phyloP scores from a whole-genome alignment of 2,113 vertebrate species.

The Alces alces region DNA sequence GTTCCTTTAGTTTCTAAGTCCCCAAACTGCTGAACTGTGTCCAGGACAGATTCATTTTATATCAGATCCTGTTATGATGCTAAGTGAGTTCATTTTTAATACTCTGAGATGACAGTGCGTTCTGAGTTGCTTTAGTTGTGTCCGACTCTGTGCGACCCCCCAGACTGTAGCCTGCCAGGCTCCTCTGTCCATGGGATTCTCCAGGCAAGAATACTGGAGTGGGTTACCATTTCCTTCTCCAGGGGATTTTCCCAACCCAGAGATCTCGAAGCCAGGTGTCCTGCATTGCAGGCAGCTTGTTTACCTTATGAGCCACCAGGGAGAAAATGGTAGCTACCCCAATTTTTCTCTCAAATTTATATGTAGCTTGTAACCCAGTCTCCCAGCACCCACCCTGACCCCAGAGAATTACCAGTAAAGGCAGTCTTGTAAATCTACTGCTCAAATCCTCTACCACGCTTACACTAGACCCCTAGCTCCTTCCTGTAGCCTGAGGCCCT shows the following conservation, averaged over 20 bases:
- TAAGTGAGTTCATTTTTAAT: constrained; percentile 14
- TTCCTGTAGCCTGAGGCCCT: background rate
- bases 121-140: background rate
- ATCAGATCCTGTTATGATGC: background rate
- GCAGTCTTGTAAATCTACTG: background rate
- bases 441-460: background rate
- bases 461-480: background rate
- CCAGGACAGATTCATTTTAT: background rate
- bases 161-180: background rate
- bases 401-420: background rate
- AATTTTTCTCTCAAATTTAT: background rate
- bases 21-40: background rate
- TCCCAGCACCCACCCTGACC: background rate
- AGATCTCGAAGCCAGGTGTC: background rate
- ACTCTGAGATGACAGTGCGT: background rate
- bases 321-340: background rate
- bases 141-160: background rate
- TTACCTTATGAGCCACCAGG: background rate
- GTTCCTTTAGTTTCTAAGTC: background rate
- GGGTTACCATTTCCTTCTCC: background rate
- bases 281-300: background rate
- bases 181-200: background rate
- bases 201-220: background rate
- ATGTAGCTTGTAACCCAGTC: background rate
- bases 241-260: background rate